A percentile compares a stretch with the other conserved stretches of the same genome.
Conservation (phyloP, 2,888 invertebrate genomes). For the Caenorhabditis sp. region DNA sequence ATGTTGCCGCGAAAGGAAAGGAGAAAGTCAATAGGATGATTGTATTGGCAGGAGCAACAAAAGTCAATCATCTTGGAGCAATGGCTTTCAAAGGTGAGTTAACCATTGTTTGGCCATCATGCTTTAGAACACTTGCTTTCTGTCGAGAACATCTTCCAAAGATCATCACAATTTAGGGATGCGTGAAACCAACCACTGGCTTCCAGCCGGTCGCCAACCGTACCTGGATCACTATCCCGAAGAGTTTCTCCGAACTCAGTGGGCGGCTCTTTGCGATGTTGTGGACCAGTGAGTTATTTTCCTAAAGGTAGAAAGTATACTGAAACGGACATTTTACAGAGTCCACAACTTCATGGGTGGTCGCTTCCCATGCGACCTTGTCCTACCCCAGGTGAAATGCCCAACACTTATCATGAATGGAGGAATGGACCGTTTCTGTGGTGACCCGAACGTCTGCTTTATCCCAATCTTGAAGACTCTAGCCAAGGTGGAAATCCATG, state of each 20-base stretch:
- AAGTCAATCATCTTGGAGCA: conserved; percentile 80
- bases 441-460: conserved; percentile 78
- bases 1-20: conserved; percentile 80
- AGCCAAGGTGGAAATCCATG: conserved; percentile 77
- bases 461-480: conserved; percentile 76
- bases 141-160: not conserved
- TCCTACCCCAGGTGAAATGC: conserved; percentile 74
- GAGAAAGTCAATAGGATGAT: conserved; percentile 74
- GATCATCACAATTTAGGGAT: conserved; percentile 70
- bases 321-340: conserved; percentile 61
- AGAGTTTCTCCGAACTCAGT: conserved; percentile 79
- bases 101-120: too few species aligned
- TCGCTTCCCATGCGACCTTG: conserved; percentile 79
- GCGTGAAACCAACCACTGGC: conserved; percentile 82
- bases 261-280: conserved; percentile 82
- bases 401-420: conserved; percentile 80
- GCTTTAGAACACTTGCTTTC: too few species aligned
- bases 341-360: conserved; percentile 81
- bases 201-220: conserved; percentile 75
- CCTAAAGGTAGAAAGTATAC: too few species aligned
- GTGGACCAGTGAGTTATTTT: conserved; percentile 76
- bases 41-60: conserved; percentile 79
- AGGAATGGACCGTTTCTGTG: conserved; percentile 78
- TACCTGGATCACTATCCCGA: conserved; percentile 81
- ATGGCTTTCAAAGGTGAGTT: conserved; percentile 82